A percentile compares a stretch with the other conserved stretches of the same genome.
These are phyloP conservation scores for Sebastes schlegelii DNA, from an alignment of 2,113 vertebrate genomes.

Conservation along the genomic window DNA sequence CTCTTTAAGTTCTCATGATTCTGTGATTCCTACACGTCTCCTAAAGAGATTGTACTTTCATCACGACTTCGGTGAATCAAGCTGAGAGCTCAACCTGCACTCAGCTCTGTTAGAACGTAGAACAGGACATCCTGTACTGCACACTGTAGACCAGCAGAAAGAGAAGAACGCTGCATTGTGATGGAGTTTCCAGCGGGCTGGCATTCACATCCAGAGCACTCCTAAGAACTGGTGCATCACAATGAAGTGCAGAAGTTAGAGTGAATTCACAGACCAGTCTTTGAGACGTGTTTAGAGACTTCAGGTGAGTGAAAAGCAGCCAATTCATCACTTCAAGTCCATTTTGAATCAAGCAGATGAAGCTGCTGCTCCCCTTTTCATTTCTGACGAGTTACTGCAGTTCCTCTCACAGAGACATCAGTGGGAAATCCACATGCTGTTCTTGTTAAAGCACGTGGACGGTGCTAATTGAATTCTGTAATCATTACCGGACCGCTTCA, in stretches of 20 bases:
- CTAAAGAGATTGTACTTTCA: neutral
- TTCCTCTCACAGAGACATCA: too few relatives aligned
- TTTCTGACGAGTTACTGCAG: too few relatives aligned
- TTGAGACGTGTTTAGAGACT: neutral
- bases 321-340: neutral
- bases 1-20: too few relatives aligned
- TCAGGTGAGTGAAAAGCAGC: conserved; percentile 10
- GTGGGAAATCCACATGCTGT: too few relatives aligned
- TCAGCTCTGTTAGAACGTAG: too few relatives aligned
- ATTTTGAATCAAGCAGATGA: too few relatives aligned
- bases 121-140: neutral
- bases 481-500: neutral
- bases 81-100: neutral
- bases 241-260: neutral
- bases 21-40: neutral
- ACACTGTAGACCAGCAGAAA: neutral
- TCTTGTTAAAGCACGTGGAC: neutral
- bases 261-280: neutral
- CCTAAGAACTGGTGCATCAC: neutral
- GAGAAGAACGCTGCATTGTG: neutral
- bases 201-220: neutral
- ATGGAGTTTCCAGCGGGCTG: too few relatives aligned
- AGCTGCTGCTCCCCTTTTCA: too few relatives aligned
- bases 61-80: neutral
- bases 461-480: neutral